These are phyloP conservation scores for Gavia stellata DNA, from an alignment of 2,113 vertebrate species.

Conservation along the genomic window DNA sequence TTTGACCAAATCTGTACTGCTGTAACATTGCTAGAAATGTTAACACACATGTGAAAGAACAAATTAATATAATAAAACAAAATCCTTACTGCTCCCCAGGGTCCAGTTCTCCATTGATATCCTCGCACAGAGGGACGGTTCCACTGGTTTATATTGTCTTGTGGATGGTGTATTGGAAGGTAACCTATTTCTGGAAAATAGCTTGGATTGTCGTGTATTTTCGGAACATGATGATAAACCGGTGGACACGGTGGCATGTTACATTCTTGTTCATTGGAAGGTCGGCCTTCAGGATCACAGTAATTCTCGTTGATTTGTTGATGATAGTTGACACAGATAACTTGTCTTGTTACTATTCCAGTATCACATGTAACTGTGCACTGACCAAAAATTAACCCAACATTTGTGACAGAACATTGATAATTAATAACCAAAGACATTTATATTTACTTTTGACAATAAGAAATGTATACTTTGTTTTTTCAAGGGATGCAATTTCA, in stretches of 20 bases:
- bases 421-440: not conserved
- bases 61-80: not conserved
- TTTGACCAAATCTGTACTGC: not conserved
- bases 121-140: constrained; percentile 71
- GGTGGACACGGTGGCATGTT: constrained; percentile 75
- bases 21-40: not conserved
- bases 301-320: constrained; percentile 82
- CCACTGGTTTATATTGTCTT: constrained; percentile 77
- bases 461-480: not conserved
- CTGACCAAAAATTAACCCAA: constrained; percentile 71
- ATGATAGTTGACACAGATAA: constrained; percentile 86
- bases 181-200: constrained; percentile 62
- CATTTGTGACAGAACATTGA: not conserved
- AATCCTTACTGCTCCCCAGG: constrained; percentile 91
- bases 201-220: constrained; percentile 70
- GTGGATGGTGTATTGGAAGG: constrained; percentile 70
- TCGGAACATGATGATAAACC: constrained; percentile 69
- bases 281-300: constrained; percentile 82
- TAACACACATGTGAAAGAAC: not conserved
- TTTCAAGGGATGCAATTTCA: not conserved
- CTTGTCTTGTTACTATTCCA: constrained; percentile 82
- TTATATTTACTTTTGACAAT: not conserved
- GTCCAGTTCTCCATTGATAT: constrained; percentile 95
- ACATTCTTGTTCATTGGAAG: constrained; percentile 81
- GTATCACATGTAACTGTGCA: constrained; percentile 87